Evolutionary conservation across 2,797 vertebrate genomes (phyloP).

Genomic region (Buceros bicornis): DNA sequence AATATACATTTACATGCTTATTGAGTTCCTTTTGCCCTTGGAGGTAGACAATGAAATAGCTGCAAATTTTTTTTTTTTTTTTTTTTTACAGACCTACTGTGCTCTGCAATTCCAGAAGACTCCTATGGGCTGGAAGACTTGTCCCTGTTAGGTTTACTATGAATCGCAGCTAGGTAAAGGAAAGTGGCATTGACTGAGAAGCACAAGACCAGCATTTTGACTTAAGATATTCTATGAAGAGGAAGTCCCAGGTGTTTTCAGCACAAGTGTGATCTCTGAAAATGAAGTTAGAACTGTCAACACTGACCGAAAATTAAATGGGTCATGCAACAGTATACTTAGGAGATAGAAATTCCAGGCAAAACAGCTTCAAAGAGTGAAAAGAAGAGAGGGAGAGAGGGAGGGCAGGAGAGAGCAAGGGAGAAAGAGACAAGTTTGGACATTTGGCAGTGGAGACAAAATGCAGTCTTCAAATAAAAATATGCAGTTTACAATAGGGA

Average conservation of each 20-base stretch:
- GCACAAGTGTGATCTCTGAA: not conserved
- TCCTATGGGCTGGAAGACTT: not conserved
- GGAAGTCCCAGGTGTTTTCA: not conserved
- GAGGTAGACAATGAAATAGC: not conserved
- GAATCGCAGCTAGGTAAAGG: not conserved
- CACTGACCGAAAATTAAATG: not conserved
- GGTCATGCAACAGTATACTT: rapidly evolving
- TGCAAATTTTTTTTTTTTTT: not conserved
- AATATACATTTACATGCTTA: not conserved
- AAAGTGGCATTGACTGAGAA: not conserved
- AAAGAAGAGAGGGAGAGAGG: not conserved
- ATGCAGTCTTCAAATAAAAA: not conserved
- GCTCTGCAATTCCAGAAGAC: not conserved
- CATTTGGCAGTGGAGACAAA: not conserved
- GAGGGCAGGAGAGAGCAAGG: not conserved
- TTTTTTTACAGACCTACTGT: not conserved
- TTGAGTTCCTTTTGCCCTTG: not conserved
- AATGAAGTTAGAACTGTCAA: not conserved
- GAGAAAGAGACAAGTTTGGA: not conserved
- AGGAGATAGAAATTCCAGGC: not conserved
- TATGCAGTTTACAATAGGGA: not conserved
- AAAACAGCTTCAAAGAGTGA: not conserved
- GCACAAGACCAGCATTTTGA: not conserved
- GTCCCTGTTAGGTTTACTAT: not conserved
- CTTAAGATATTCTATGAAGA: not conserved